These are phyloP conservation scores for Mugil cephalus DNA, from an alignment of 2,113 vertebrate species.

Conservation along the genomic window DNA sequence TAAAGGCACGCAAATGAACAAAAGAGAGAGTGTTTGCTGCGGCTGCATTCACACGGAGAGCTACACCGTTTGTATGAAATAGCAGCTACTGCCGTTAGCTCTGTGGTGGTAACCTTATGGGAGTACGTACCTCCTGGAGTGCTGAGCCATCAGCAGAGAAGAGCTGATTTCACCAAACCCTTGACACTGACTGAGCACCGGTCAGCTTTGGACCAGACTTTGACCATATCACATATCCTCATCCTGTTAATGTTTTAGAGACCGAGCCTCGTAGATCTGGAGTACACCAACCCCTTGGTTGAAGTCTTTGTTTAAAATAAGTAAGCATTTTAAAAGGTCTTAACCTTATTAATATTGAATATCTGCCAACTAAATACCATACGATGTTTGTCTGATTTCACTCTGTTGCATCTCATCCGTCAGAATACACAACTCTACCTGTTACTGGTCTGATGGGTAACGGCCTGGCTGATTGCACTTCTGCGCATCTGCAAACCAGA, in stretches of 20 bases:
- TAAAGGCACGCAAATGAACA: conserved; percentile 44
- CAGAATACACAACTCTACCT: no score
- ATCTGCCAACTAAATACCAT: not conserved
- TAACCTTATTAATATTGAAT: not conserved
- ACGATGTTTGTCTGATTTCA: not conserved
- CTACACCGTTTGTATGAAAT: not conserved
- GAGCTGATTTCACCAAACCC: conserved; percentile 58
- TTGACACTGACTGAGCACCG: conserved; percentile 51
- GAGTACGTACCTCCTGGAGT: conserved; percentile 17
- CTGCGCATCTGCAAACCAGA: no score
- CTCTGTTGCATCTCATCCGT: no score
- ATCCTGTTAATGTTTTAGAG: not conserved
- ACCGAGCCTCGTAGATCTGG: not conserved
- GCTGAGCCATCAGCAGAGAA: conserved; percentile 63
- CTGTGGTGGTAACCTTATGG: conserved; percentile 21
- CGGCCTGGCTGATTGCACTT: no score
- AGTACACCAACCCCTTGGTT: not conserved
- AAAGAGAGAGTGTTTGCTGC: conserved; percentile 1
- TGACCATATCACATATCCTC: not conserved
- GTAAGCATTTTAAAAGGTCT: no score
- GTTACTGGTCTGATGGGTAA: no score
- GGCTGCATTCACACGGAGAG: conserved; percentile 8
- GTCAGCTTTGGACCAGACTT: conserved; percentile 9
- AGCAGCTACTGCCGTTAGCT: conserved; percentile 11
- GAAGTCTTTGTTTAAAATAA: not conserved